phyloP scores from a whole-genome alignment of 2,888 invertebrate species.

The Pyrgus malvae region DNA sequence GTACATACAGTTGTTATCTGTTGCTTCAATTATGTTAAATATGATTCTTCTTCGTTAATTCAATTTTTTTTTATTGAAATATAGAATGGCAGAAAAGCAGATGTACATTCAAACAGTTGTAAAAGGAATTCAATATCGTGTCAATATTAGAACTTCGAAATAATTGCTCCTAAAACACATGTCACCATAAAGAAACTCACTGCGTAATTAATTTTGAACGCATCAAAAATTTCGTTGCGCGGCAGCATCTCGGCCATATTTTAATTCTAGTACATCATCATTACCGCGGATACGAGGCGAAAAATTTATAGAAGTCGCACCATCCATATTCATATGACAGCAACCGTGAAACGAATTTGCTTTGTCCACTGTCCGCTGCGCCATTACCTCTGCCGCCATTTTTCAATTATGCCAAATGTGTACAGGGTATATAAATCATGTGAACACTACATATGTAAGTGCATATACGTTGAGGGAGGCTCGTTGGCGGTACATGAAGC shows the following conservation, averaged over 20 bases:
- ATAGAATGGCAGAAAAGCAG: no score
- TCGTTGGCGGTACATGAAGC: conserved; percentile 33
- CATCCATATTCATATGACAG: conserved; percentile 39
- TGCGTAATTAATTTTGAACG: conserved; percentile 3
- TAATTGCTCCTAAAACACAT: no score
- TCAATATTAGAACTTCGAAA: no score
- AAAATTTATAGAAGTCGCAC: conserved; percentile 37
- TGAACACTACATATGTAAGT: conserved; percentile 42
- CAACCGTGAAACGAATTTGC: conserved; percentile 59
- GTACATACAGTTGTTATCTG: no score
- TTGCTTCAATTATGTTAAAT: no score
- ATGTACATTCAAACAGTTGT: no score
- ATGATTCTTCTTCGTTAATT: no score
- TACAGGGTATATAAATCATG: conserved; percentile 72
- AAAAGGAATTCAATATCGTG: no score
- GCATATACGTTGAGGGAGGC: conserved; percentile 39
- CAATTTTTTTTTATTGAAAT: no score
- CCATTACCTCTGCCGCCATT: conserved; percentile 68
- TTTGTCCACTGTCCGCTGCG: conserved; percentile 51
- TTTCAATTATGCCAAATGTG: conserved; percentile 81
- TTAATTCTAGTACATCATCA: conserved; percentile 28
- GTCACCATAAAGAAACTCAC: no score
- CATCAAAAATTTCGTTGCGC: conserved; percentile 2
- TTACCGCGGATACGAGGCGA: conserved; percentile 25
- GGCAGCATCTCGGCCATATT: background rate